Conservation (phyloP, 2,797 vertebrate genomes). For the Sebastes iracundus region DNA sequence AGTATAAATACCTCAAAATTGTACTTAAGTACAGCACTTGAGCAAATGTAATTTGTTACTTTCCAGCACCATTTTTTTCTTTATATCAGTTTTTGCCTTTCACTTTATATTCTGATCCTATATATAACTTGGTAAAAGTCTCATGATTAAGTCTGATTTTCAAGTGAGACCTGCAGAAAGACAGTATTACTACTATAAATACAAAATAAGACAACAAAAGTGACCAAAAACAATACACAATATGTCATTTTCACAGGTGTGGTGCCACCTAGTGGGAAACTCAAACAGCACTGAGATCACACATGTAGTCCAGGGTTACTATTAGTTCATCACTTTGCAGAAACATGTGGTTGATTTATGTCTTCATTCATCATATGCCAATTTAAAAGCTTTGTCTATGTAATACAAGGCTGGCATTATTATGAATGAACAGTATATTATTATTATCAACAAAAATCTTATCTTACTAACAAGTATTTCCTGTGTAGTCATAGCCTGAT, state of each 20-base stretch:
- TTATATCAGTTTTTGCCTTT: not conserved
- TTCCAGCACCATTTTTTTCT: too few species aligned
- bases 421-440: too few species aligned
- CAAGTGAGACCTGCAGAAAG: not conserved
- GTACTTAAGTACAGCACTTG: too few species aligned
- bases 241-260: not conserved
- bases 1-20: not conserved
- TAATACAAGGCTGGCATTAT: too few species aligned
- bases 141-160: not conserved
- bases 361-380: not conserved
- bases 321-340: not conserved
- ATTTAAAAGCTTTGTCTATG: not conserved
- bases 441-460: not conserved
- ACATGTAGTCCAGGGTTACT: not conserved
- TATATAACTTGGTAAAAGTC: not conserved
- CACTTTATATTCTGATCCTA: rapidly evolving
- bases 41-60: too few species aligned
- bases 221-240: too few species aligned
- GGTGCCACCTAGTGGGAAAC: not conserved
- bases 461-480: not conserved
- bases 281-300: not conserved
- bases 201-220: too few species aligned
- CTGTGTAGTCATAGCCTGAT: not conserved
- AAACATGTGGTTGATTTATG: not conserved
- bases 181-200: too few species aligned